A percentile compares a stretch with the other conserved stretches of the same genome.
Evolutionary conservation across 2,113 vertebrate genomes (phyloP).

Genomic region (Pachyramphus minor): DNA sequence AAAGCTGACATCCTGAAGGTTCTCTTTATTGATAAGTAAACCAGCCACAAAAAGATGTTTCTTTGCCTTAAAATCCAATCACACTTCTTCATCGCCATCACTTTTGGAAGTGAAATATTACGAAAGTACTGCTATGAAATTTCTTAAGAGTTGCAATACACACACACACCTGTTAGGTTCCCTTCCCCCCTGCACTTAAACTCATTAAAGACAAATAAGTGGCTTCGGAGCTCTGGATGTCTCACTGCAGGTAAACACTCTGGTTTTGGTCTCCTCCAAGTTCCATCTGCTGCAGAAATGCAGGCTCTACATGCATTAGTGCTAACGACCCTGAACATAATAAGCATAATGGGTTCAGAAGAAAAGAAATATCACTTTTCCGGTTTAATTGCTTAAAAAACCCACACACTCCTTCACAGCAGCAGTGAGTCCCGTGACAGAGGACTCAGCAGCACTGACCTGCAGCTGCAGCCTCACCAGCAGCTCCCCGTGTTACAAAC

Average conservation of each 20-base stretch:
- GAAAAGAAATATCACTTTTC: background rate
- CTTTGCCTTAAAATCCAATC: background rate
- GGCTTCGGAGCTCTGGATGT: background rate
- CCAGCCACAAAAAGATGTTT: background rate
- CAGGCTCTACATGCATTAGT: background rate
- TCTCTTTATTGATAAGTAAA: background rate
- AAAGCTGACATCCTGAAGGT: background rate
- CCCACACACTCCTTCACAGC: background rate
- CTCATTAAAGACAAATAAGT: background rate
- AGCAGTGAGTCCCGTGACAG: background rate
- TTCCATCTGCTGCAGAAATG: background rate
- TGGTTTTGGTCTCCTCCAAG: background rate
- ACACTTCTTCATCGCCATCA: background rate
- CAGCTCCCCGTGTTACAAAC: background rate
- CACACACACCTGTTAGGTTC: fast-evolving
- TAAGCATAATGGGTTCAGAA: background rate
- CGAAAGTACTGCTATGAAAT: background rate
- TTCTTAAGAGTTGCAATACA: background rate
- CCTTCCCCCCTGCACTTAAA: background rate
- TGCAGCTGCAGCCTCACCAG: background rate
- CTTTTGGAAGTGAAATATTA: background rate
- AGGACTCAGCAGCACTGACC: background rate
- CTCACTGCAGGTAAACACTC: fast-evolving
- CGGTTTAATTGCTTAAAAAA: background rate
- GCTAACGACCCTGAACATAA: background rate